phyloP scores from a whole-genome alignment of 2,888 invertebrate species.

The Phlogophora meticulosa region DNA sequence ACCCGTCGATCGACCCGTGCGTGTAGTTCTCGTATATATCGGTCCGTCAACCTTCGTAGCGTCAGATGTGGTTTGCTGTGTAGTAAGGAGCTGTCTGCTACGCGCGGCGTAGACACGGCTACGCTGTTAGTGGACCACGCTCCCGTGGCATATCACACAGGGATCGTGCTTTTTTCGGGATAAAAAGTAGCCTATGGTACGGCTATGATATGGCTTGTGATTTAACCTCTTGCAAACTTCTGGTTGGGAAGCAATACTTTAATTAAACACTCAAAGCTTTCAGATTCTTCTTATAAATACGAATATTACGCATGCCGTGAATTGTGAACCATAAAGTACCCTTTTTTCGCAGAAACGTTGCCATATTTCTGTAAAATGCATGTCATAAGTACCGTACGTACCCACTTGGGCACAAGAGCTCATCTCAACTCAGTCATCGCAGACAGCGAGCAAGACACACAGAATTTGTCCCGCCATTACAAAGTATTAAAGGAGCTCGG shows the following conservation, averaged over 20 bases:
- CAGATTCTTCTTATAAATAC: neutral
- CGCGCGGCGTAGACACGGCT: neutral
- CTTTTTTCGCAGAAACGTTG: slow-evolving; percentile 33
- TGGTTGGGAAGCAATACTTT: no score
- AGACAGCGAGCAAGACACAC: slow-evolving; percentile 76
- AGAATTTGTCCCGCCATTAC: slow-evolving; percentile 83
- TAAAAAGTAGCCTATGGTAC: no score
- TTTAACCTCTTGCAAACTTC: no score
- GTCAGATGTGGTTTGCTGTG: neutral
- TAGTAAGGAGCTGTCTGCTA: neutral
- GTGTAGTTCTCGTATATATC: no score
- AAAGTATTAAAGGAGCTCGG: slow-evolving; percentile 85
- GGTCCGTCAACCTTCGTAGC: neutral
- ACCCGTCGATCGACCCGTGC: no score
- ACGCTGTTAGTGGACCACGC: slow-evolving; percentile 2
- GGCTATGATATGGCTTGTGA: no score
- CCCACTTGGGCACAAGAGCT: slow-evolving; percentile 59
- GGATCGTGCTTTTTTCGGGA: no score
- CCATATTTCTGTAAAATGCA: slow-evolving; percentile 54
- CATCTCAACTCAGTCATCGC: slow-evolving; percentile 72
- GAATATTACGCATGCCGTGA: neutral
- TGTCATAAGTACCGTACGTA: slow-evolving; percentile 51
- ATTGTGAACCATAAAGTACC: slow-evolving; percentile 1
- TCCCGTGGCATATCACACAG: no score
- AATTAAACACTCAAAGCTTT: neutral